Evolutionary conservation across 2,797 vertebrate genomes (phyloP), one percentile per base, ranked within the genome.

Genomic region (Gymnocypris eckloni): DNA sequence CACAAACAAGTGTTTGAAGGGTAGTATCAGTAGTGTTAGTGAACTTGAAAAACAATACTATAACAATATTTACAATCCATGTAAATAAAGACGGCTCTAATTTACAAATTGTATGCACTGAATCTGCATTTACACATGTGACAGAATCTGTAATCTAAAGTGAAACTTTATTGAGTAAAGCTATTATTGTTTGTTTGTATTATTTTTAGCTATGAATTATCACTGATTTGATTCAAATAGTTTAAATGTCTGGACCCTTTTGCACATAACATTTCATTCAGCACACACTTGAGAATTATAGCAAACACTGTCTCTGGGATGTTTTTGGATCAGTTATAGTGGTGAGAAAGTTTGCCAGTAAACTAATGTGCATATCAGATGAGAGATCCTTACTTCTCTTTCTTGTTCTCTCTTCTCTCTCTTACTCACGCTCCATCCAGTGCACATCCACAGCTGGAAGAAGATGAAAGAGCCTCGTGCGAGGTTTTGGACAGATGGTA

Each of bases 401-500:
- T 86, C 84, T 86, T 71, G 52, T 67, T 64, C 72, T 69, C 66
- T 67, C 59, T 43, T 75, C 39, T 82, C 72, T 41, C 71, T 86
- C 79, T 86, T 59, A 59, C 64, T 61, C 33, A 37, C 5, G 61
- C 43, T 82, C 77, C 89, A 39, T 43, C 39, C 20, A 90, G 89
- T 87, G 79, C 89, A 90, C 92, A 92, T 90, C 80, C 89, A 85
- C 88, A 88, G 94, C 95, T 97, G 96, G 95, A 96, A 94, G 71
- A 86, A 94, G 95, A 96, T 95, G 91, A 96, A 96, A 95, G 94
- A 92, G 93, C 89, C 82, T 73, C 79, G 43, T 54, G 75, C 43
- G 45, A 41, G 91, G 88, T 91, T 95, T 93, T 93, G 92, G 93
- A 95, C 78, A 92, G 90, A 88, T 93, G 90, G 92, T 93, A 92